Base-by-base conservation (phyloP, 2,797 vertebrate genomes). In the Hypotaenidia philippensis region DNA sequence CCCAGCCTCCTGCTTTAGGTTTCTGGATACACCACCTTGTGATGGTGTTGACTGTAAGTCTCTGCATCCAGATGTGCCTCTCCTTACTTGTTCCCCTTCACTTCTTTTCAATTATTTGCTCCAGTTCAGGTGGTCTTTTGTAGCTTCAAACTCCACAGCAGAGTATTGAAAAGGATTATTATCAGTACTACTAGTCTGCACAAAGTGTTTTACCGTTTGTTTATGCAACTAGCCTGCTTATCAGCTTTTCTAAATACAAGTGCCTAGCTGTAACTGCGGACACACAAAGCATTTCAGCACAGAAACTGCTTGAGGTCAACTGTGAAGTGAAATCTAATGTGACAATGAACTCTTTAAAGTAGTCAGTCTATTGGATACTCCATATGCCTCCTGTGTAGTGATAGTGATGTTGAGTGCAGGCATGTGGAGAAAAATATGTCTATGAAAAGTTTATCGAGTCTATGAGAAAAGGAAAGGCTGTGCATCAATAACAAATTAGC, bases 271-370 rank as follows among this genome's bases (percentile, higher is more conserved):
- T 66, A 65, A n/a, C 34, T 80, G 18, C 61, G 75, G 49, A 44
- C 0, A 0, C 38, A 83, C 25, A 59, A 45, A 61, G 17, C 49
- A 36, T 40, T 84, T 94, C 69, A 69, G 61, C 41, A 29, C 49
- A 77, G 75, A 60, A 79, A 36, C 31, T 61, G n/a, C 74, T 84
- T 84, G 61, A 90, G 66, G 52, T 95, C 60, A 61, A 3, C 40
- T 86, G 41, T 69, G 74, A 90, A 88, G 76, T 56, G 25, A 93
- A 79, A 90, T 90, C 59, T 72, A 79, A 87, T 19, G n/a, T 69
- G 74, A 47, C 26, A 84, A 22, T 21, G 53, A 92, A 47, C 60
- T 74, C 77, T 86, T 71, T 59, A 63, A 76, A 76, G 27, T 14
- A 79, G 52, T 13, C 40, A 32, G 40, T 83, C 45, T 75, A 13